Conservation (phyloP, 2,797 vertebrate species). For the Vipera latastei region DNA sequence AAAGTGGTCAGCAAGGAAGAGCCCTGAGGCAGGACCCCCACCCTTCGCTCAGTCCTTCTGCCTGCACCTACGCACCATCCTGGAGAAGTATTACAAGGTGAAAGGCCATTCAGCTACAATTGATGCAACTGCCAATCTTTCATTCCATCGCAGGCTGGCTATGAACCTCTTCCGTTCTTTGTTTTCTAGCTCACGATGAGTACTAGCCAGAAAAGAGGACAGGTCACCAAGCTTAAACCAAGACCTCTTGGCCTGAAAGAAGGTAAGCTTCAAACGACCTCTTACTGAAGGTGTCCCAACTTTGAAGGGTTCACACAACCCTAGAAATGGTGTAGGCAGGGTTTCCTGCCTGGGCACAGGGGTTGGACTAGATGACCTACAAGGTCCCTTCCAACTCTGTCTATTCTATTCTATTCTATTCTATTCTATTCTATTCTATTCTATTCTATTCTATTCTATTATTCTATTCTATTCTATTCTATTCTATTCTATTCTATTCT, state of each 20-base stretch:
- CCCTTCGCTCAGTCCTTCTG: not conserved
- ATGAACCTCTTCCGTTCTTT: no score
- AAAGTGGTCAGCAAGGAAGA: not conserved
- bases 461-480: no score
- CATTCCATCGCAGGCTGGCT: not conserved
- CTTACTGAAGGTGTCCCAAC: not conserved
- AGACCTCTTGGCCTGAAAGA: slow-evolving; percentile 17
- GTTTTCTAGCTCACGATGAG: not conserved
- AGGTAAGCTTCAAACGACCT: not conserved
- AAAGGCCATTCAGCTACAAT: not conserved
- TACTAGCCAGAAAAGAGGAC: not conserved
- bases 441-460: no score
- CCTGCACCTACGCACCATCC: not conserved
- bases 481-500: no score
- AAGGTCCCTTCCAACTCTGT: no score
- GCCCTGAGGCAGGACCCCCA: not conserved
- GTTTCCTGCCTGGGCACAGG: no score
- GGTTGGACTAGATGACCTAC: no score
- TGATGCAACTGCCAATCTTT: no score
- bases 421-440: no score
- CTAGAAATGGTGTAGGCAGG: no score
- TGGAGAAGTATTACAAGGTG: not conserved
- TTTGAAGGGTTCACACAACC: not conserved
- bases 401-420: no score
- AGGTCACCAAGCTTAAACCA: not conserved